Evolutionary conservation across 2,888 invertebrate genomes (phyloP).

Genomic region (Noctua janthina): DNA sequence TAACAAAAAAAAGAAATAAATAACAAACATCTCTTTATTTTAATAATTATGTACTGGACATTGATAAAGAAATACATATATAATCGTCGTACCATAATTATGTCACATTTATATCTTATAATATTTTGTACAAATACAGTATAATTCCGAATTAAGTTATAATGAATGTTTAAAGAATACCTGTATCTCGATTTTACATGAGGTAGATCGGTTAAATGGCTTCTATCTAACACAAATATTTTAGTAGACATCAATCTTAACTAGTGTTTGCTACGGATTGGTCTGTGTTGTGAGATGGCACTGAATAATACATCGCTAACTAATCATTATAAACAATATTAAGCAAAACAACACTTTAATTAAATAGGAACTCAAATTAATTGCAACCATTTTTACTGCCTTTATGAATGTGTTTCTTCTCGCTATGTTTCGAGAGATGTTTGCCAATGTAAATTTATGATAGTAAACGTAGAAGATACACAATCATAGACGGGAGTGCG

Average conservation of each 20-base stretch:
- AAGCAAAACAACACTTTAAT: slow-evolving; percentile 80
- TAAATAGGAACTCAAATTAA: slow-evolving; percentile 89
- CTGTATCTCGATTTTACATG: slow-evolving; percentile 79
- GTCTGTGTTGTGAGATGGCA: slow-evolving; percentile 72
- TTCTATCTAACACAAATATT: slow-evolving; percentile 55
- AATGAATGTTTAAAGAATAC: slow-evolving; percentile 71
- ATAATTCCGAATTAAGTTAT: slow-evolving; percentile 71
- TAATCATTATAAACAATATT: slow-evolving; percentile 80
- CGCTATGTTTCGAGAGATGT: slow-evolving; percentile 2
- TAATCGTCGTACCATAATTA: slow-evolving; percentile 84
- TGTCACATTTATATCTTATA: slow-evolving; percentile 84
- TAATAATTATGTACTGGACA: slow-evolving; percentile 89
- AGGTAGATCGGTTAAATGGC: slow-evolving; percentile 82
- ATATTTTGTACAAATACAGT: slow-evolving; percentile 85
- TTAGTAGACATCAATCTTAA: slow-evolving; percentile 51
- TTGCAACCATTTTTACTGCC: slow-evolving; percentile 76
- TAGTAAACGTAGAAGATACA: slow-evolving; percentile 24
- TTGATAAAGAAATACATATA: slow-evolving; percentile 88
- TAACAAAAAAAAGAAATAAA: slow-evolving; percentile 73
- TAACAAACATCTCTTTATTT: slow-evolving; percentile 90
- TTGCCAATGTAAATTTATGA: background rate
- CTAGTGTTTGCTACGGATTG: slow-evolving; percentile 52
- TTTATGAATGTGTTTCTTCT: slow-evolving; percentile 39
- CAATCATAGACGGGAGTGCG: slow-evolving; percentile 30
- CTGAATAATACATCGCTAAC: slow-evolving; percentile 70